Evolutionary conservation across 2,113 vertebrate genomes (phyloP).

Genomic region (Urocitellus parryii): DNA sequence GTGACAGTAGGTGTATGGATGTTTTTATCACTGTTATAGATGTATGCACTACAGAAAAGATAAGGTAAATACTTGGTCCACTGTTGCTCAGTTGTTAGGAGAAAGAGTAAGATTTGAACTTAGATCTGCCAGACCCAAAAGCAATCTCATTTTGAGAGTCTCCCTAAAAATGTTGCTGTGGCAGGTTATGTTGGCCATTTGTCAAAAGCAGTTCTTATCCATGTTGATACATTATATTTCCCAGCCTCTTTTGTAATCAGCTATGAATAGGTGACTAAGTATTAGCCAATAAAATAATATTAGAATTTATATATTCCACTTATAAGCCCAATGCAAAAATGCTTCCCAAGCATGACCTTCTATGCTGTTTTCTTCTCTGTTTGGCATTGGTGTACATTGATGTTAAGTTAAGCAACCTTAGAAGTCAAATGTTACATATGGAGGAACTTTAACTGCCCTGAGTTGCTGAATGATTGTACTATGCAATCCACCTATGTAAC

Average conservation of each 20-base stretch:
- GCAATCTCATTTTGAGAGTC: neutral
- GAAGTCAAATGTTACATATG: neutral
- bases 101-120: neutral
- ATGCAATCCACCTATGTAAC: neutral
- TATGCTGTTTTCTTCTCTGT: neutral
- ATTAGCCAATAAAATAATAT: neutral
- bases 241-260: neutral
- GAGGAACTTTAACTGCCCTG: neutral
- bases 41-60: neutral
- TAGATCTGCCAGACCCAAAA: neutral
- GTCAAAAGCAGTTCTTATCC: neutral
- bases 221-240: neutral
- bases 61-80: neutral
- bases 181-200: neutral
- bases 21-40: neutral
- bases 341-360: neutral
- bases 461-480: neutral
- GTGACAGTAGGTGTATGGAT: neutral
- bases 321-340: neutral
- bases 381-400: neutral
- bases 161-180: neutral
- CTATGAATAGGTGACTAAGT: neutral
- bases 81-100: neutral
- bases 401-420: neutral
- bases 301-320: neutral